Percentiles rank a stretch among this genome's conserved stretches.
phyloP scores from a whole-genome alignment of 2,888 invertebrate species.

The Heliconius cydno region DNA sequence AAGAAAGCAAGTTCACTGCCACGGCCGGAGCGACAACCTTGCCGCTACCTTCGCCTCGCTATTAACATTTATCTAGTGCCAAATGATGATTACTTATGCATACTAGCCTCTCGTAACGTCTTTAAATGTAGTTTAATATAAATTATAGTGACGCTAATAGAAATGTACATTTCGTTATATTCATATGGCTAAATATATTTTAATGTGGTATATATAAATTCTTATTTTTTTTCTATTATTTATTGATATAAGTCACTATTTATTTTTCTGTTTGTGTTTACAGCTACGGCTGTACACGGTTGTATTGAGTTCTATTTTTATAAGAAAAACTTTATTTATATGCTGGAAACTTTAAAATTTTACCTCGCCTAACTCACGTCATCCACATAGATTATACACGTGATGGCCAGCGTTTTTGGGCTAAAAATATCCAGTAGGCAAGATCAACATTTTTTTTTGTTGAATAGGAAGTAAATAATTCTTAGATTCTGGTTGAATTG shows the following conservation, averaged over 20 bases:
- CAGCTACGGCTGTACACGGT: not conserved
- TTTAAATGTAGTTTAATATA: constrained; percentile 9
- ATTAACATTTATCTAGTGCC: constrained; percentile 50
- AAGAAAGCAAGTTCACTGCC: constrained; percentile 83
- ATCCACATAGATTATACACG: constrained; percentile 15
- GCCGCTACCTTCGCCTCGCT: constrained; percentile 54
- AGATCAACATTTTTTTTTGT: constrained; percentile 17
- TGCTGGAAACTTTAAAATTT: constrained; percentile 9
- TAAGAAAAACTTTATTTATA: constrained; percentile 2
- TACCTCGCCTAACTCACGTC: constrained; percentile 18
- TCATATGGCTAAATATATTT: not conserved
- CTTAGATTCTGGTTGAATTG: not conserved
- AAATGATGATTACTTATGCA: constrained; percentile 44
- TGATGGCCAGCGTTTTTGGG: constrained; percentile 13
- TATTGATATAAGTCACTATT: too few species aligned
- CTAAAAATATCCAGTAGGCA: constrained; percentile 30
- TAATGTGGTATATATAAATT: not conserved
- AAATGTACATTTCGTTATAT: not conserved
- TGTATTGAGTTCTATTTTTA: not conserved
- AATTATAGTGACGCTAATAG: not conserved
- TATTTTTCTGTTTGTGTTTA: not conserved
- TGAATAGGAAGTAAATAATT: not conserved
- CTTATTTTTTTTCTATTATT: too few species aligned
- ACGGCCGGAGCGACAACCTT: constrained; percentile 81
- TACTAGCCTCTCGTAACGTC: constrained; percentile 26